Conservation (phyloP, 2,888 invertebrate genomes). For the Polydrusus pterygomalis region DNA sequence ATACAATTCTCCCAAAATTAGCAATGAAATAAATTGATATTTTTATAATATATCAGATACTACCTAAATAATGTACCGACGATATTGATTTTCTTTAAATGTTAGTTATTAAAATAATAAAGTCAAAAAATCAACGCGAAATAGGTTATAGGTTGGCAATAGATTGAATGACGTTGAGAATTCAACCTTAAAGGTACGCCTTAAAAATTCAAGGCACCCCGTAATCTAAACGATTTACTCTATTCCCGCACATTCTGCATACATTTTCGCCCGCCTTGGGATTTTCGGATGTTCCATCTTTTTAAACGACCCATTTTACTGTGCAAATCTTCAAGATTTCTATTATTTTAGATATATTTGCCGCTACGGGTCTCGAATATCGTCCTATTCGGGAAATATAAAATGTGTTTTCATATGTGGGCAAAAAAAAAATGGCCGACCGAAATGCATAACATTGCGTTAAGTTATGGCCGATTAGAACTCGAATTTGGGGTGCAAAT, state of each 20-base stretch:
- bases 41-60: too few relatives aligned
- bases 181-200: too few relatives aligned
- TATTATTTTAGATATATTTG: conserved; percentile 42
- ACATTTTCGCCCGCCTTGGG: conserved; percentile 24
- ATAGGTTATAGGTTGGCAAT: too few relatives aligned
- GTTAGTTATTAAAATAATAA: too few relatives aligned
- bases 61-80: too few relatives aligned
- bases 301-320: conserved; percentile 42
- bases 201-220: conserved; percentile 5
- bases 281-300: conserved; percentile 39
- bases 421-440: conserved; percentile 3
- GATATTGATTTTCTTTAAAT: too few relatives aligned
- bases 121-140: too few relatives aligned
- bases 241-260: conserved; percentile 29
- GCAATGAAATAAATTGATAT: too few relatives aligned
- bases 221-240: conserved; percentile 24
- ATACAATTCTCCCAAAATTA: too few relatives aligned
- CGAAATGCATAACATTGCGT: background rate
- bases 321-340: conserved; percentile 43
- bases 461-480: background rate
- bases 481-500: background rate
- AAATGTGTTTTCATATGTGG: conserved; percentile 20
- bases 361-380: conserved; percentile 23
- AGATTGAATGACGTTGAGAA: too few relatives aligned
- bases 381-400: conserved; percentile 17